Evolutionary conservation across 2,113 vertebrate genomes (phyloP).

Genomic region (Cyprinodon brontotheroides): DNA sequence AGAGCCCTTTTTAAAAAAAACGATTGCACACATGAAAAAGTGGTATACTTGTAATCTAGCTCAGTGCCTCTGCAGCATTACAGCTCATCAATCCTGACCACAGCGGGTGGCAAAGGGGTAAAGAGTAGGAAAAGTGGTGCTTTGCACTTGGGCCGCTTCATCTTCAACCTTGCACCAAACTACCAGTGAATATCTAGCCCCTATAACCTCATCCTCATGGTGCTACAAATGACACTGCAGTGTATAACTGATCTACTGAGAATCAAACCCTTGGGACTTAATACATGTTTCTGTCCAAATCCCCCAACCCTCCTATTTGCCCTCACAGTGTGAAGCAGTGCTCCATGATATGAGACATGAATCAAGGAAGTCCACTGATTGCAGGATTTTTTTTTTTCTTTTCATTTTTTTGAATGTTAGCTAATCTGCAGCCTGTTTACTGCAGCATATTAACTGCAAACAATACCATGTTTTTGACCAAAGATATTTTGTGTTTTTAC

Average conservation of each 20-base stretch:
- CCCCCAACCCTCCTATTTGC: slow-evolving; percentile 47
- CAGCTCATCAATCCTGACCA: slow-evolving; percentile 75
- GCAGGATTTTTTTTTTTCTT: too few species aligned
- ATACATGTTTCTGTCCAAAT: slow-evolving; percentile 63
- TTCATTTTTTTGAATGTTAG: too few species aligned
- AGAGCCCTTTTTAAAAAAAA: slow-evolving; percentile 60
- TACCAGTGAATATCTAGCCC: slow-evolving; percentile 40
- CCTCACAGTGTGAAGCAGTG: slow-evolving; percentile 30
- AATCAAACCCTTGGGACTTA: slow-evolving; percentile 43
- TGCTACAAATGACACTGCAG: slow-evolving; percentile 48
- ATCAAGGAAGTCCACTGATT: slow-evolving; percentile 21
- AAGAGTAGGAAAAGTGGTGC: slow-evolving; percentile 35
- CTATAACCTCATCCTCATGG: slow-evolving; percentile 46
- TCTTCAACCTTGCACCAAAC: slow-evolving; percentile 56
- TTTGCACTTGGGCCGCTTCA: slow-evolving; percentile 65
- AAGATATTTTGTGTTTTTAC: neutral
- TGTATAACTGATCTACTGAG: slow-evolving; percentile 22
- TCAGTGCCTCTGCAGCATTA: slow-evolving; percentile 64
- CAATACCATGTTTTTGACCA: neutral
- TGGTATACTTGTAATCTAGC: slow-evolving; percentile 74
- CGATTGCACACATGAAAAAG: slow-evolving; percentile 73
- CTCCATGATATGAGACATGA: slow-evolving; percentile 28
- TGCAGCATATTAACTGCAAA: neutral
- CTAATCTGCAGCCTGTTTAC: neutral
- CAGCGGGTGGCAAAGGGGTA: slow-evolving; percentile 69